Evolutionary conservation across 2,113 vertebrate genomes (phyloP).

Genomic region (Gadus macrocephalus): DNA sequence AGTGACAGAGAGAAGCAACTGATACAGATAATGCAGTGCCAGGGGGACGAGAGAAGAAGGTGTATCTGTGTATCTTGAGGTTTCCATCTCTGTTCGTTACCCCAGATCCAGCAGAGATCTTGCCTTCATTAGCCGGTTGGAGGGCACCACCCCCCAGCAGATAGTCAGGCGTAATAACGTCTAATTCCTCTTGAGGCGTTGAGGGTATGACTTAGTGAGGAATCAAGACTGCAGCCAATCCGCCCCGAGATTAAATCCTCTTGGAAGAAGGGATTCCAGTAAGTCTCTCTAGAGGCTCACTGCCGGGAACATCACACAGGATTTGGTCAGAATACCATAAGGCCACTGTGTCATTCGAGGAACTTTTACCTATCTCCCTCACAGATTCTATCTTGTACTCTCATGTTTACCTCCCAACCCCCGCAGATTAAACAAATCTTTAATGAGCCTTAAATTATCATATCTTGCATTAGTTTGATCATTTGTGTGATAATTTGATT

Average conservation of each 20-base stretch:
- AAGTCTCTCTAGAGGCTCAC: constrained; percentile 45
- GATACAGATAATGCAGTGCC: no score
- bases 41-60: no score
- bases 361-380: no score
- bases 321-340: constrained; percentile 24
- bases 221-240: constrained; percentile 73
- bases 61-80: constrained; percentile 35
- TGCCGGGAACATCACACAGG: constrained; percentile 22
- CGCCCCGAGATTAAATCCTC: constrained; percentile 49
- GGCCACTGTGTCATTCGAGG: constrained; percentile 15
- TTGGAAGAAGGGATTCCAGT: constrained; percentile 53
- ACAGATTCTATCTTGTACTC: no score
- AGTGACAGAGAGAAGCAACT: no score
- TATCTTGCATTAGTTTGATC: constrained; percentile 42
- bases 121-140: constrained; percentile 70
- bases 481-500: constrained; percentile 37
- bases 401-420: no score
- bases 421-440: constrained; percentile 6
- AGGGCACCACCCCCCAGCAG: constrained; percentile 64
- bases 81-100: constrained; percentile 48
- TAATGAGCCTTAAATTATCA: constrained; percentile 26
- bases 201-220: constrained; percentile 69
- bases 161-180: constrained; percentile 68
- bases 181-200: constrained; percentile 71
- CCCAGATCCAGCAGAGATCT: constrained; percentile 49